Evolutionary conservation across 2,113 vertebrate species (phyloP).

Genomic region (Otocyon megalotis): DNA sequence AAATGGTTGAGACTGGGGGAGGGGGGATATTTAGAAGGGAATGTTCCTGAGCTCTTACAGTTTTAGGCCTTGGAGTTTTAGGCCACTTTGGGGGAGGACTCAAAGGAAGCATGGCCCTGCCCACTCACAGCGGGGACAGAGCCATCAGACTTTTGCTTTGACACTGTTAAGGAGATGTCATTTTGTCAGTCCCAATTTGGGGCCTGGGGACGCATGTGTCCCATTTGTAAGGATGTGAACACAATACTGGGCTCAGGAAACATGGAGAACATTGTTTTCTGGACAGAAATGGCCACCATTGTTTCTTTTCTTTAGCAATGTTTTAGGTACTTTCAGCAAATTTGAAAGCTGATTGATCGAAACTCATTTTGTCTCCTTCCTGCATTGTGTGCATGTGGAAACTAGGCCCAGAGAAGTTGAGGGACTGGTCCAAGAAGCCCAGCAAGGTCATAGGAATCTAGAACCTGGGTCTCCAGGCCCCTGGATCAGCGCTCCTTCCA

Average conservation of each 20-base stretch:
- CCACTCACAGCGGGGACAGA: not conserved
- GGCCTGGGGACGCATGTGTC: not conserved
- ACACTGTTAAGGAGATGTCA: not conserved
- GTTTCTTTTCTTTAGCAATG: not conserved
- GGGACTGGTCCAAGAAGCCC: not conserved
- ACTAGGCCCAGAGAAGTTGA: not conserved
- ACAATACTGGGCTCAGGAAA: not conserved
- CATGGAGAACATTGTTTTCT: not conserved
- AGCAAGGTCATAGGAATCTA: not conserved
- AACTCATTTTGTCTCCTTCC: not conserved
- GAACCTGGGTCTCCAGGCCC: not conserved
- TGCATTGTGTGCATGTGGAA: not conserved
- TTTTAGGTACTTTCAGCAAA: not conserved
- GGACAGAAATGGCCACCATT: not conserved
- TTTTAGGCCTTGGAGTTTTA: not conserved
- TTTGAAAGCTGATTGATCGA: not conserved
- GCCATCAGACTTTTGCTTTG: not conserved
- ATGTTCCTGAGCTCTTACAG: not conserved
- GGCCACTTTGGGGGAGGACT: not conserved
- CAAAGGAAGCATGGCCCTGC: rapidly evolving
- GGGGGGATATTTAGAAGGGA: not conserved
- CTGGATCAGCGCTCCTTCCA: rapidly evolving
- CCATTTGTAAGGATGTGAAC: no score
- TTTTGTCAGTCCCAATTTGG: not conserved
- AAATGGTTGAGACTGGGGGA: not conserved